Evolutionary conservation across 2,888 invertebrate species (phyloP).

Genomic region (Cinara cedri): DNA sequence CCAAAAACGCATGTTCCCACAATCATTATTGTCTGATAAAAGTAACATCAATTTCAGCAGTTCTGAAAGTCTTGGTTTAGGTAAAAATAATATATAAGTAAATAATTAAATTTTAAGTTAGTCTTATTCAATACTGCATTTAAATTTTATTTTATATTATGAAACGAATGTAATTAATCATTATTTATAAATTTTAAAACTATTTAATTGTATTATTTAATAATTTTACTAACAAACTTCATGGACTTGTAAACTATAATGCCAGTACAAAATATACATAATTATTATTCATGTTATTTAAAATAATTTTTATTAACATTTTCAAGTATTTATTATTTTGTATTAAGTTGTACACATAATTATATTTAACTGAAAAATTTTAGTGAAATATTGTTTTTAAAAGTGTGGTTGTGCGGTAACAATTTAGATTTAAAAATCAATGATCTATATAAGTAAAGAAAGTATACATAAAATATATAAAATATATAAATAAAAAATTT

Average conservation of each 20-base stretch:
- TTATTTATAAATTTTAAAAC: background rate
- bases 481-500: too few relatives aligned
- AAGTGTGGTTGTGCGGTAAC: too few relatives aligned
- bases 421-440: too few relatives aligned
- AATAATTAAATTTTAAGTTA: too few relatives aligned
- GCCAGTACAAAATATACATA: background rate
- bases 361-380: too few relatives aligned
- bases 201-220: background rate
- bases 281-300: background rate
- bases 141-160: too few relatives aligned
- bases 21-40: conserved; percentile 64
- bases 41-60: conserved; percentile 75
- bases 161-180: background rate
- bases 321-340: background rate
- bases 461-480: too few relatives aligned
- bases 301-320: conserved; percentile 9
- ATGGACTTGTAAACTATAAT: background rate
- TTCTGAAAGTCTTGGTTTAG: conserved; percentile 78
- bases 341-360: too few relatives aligned
- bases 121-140: too few relatives aligned
- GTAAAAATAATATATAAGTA: conserved; percentile 58
- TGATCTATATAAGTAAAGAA: too few relatives aligned
- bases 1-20: conserved; percentile 64
- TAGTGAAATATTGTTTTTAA: too few relatives aligned
- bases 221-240: conserved; percentile 1